These are phyloP conservation scores for Megamerina dolium DNA, from an alignment of 2,888 invertebrate genomes.

Conservation along the genomic window DNA sequence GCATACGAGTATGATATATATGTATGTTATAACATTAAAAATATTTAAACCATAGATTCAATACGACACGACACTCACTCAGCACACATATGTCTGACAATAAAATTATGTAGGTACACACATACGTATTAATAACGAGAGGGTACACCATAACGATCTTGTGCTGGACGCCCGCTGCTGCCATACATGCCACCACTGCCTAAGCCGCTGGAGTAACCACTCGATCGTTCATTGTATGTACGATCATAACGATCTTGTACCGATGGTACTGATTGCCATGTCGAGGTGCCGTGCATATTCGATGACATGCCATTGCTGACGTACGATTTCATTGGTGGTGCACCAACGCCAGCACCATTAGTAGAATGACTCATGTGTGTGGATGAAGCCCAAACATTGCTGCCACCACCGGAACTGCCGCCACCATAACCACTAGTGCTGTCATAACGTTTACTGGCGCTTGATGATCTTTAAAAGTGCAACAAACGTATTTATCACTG, in stretches of 20 bases:
- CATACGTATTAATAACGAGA: background rate
- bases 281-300: slow-evolving; percentile 34
- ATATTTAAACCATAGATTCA: too few species aligned
- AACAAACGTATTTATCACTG: too few species aligned
- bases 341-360: slow-evolving; percentile 23
- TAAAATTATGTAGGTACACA: too few species aligned
- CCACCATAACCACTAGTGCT: slow-evolving; percentile 33
- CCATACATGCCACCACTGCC: slow-evolving; percentile 34
- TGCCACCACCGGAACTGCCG: slow-evolving; percentile 27
- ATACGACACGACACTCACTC: too few species aligned
- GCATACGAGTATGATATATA: too few species aligned
- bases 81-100: too few species aligned
- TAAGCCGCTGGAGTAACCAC: slow-evolving; percentile 28
- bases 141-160: slow-evolving; percentile 42
- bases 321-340: slow-evolving; percentile 41
- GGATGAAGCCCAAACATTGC: slow-evolving; percentile 32
- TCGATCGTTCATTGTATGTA: slow-evolving; percentile 47
- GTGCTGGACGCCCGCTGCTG: slow-evolving; percentile 34
- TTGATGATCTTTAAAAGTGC: slow-evolving; percentile 13
- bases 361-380: slow-evolving; percentile 22
- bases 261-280: slow-evolving; percentile 41
- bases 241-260: slow-evolving; percentile 47
- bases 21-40: too few species aligned
- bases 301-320: slow-evolving; percentile 41
- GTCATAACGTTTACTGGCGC: slow-evolving; percentile 44